These are phyloP conservation scores for Pomacea maculata DNA, from an alignment of 1,140 invertebrate genomes.

Conservation along the genomic window DNA sequence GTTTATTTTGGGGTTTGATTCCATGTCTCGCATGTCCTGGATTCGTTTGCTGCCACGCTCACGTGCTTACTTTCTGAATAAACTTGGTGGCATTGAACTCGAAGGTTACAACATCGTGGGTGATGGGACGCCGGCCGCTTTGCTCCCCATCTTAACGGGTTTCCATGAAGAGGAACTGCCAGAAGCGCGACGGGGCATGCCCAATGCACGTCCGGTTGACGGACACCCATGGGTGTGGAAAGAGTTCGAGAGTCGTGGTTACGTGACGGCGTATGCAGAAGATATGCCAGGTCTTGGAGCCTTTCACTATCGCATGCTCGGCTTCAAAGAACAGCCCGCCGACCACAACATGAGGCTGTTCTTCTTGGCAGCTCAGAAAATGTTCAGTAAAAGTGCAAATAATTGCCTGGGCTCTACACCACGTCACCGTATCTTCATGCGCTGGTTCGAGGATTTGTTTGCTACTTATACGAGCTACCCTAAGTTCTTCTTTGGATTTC, in stretches of 20 bases:
- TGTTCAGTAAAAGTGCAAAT: slow-evolving; percentile 67
- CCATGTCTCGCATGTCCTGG: slow-evolving; percentile 85
- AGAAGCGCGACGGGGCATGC: slow-evolving; percentile 59
- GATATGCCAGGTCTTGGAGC: slow-evolving; percentile 84
- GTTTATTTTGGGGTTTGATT: slow-evolving; percentile 91
- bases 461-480: slow-evolving; percentile 73
- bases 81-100: slow-evolving; percentile 75
- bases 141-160: slow-evolving; percentile 83
- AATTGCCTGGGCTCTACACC: slow-evolving; percentile 80
- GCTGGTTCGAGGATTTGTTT: slow-evolving; percentile 74
- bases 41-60: slow-evolving; percentile 84
- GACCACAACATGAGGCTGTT: slow-evolving; percentile 91
- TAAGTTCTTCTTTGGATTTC: slow-evolving; percentile 83
- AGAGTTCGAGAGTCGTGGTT: slow-evolving; percentile 69
- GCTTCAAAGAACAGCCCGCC: slow-evolving; percentile 84
- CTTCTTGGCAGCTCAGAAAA: slow-evolving; percentile 73
- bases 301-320: slow-evolving; percentile 89
- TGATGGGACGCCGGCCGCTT: slow-evolving; percentile 90
- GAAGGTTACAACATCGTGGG: slow-evolving; percentile 90
- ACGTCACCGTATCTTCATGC: slow-evolving; percentile 76
- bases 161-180: slow-evolving; percentile 22
- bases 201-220: slow-evolving; percentile 74
- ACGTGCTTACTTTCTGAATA: slow-evolving; percentile 78
- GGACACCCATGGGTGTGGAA: slow-evolving; percentile 76
- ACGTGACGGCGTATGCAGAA: slow-evolving; percentile 83